Conservation (phyloP, 2,797 vertebrate species). For the Cyclura pinguis region DNA sequence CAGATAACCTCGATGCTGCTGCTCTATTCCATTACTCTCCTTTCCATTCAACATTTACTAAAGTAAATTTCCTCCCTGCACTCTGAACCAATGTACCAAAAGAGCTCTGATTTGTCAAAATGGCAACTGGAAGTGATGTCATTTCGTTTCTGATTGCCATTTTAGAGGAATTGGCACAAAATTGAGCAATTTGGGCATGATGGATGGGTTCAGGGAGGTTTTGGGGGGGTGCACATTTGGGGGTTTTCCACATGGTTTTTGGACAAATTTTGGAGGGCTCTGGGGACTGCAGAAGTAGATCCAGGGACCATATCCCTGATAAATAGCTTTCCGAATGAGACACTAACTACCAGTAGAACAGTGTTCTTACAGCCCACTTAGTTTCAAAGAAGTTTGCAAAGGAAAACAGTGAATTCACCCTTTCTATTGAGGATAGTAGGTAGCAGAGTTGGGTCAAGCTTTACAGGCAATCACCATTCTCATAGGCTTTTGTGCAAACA, state of each 20-base stretch:
- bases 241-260: too few species aligned
- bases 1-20: not conserved
- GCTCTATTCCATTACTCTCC: not conserved
- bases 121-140: too few species aligned
- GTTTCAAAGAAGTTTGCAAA: not conserved
- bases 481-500: slow-evolving; percentile 74
- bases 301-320: not conserved
- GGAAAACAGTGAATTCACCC: not conserved
- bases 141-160: too few species aligned
- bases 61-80: not conserved
- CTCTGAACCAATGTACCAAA: not conserved
- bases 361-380: not conserved
- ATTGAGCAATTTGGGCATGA: too few species aligned
- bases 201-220: too few species aligned
- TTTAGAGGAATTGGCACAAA: too few species aligned
- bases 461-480: slow-evolving; percentile 79
- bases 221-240: too few species aligned
- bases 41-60: not conserved
- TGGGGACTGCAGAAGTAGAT: not conserved
- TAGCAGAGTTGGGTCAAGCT: slow-evolving; percentile 38
- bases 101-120: too few species aligned
- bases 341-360: not conserved
- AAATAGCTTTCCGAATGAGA: not conserved
- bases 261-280: not conserved
- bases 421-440: slow-evolving; percentile 48